Evolutionary conservation across 2,113 vertebrate species (phyloP).

Genomic region (Hystrix cristata): DNA sequence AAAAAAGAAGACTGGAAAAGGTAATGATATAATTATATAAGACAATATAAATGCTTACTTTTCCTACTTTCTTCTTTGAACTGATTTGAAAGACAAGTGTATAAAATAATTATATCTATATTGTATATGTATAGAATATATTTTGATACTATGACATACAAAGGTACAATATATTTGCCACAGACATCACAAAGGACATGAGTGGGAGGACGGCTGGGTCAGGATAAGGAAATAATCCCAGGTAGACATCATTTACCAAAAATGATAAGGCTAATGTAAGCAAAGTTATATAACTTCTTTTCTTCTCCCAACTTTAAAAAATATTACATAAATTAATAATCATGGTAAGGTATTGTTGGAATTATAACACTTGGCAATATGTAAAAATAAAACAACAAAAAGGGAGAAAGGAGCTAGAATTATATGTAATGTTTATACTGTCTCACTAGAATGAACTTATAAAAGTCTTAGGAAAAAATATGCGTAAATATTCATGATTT

Average conservation of each 20-base stretch:
- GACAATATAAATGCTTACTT: background rate
- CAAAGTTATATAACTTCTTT: constrained; percentile 29
- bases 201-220: background rate
- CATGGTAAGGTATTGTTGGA: background rate
- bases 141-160: background rate
- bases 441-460: constrained; percentile 46
- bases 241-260: background rate
- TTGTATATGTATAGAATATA: background rate
- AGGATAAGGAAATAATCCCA: constrained; percentile 33
- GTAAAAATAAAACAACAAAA: constrained; percentile 45
- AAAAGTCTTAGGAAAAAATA: constrained; percentile 43
- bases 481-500: constrained; percentile 17
- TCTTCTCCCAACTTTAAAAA: constrained; percentile 10
- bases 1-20: background rate
- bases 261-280: constrained; percentile 23
- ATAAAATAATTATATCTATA: constrained; percentile 11
- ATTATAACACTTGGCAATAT: background rate
- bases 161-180: constrained; percentile 20
- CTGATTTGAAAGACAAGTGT: constrained; percentile 14
- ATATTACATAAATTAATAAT: constrained; percentile 48
- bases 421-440: constrained; percentile 3
- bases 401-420: background rate
- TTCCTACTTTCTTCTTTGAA: constrained; percentile 29
- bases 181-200: constrained; percentile 54
- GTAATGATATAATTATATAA: background rate